Evolutionary conservation across 2,888 invertebrate genomes (phyloP), one percentile per base, ranked within the genome.

Genomic region (Chelonus formosanus): DNA sequence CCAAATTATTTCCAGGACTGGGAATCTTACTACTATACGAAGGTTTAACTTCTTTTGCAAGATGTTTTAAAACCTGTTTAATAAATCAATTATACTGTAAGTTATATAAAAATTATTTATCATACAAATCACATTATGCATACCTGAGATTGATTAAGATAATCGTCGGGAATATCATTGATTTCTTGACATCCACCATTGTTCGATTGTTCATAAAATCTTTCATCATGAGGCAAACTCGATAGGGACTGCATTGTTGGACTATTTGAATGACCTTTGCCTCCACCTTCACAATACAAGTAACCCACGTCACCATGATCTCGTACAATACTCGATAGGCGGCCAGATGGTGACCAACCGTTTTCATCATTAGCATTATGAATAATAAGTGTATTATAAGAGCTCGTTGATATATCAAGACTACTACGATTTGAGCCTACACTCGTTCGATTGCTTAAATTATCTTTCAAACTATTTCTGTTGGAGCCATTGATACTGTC

Each of bases 141-240:
- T 71, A 86, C 86, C 71, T 93, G 93, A 3, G 93, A 92, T 78
- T 94, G 92, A 82, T 90, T 92, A 10, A 94, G 86, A 78, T 93
- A 94, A 85, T 94, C 93, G 77, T 92, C 92, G 0, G 94, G 93
- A 78, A 94, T 93, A 82, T 93, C 93, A 0, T 91, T 92, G 76
- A 94, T 92, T 86, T 93, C 93, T 85, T 91, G 87, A 71, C 84
- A 84, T 31, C 84, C 82, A 55, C 81, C 76, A 43, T 76, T 73
- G 55, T 74, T 74, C 50, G 75, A 73, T 67, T 84, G 81, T 60
- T 84, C 84, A 57, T 83, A 83, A 55, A 78, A 74, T 67, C 82
- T 80, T 70, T 84, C 83, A 60, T 84, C 84, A 59, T 82, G 81
- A 7, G 81, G 76, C 53, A 84, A 71, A 71, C 76, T 83, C 54